Evolutionary conservation across 2,113 vertebrate species (phyloP).

Genomic region (Dipodomys ordii): DNA sequence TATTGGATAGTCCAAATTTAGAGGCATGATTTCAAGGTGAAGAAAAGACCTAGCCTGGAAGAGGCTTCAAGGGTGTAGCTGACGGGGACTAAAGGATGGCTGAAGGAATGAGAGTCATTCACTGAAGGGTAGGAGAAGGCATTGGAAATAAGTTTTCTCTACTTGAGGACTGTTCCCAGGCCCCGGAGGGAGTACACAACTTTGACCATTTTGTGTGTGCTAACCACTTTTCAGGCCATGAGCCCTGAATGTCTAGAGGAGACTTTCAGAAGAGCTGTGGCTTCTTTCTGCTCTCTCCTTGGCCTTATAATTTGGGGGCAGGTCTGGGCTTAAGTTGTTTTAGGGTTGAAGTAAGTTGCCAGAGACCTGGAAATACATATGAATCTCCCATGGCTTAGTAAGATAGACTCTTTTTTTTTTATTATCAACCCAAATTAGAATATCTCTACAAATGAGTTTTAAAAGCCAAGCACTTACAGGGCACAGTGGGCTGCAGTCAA

Average conservation of each 20-base stretch:
- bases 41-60: background rate
- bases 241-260: background rate
- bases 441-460: background rate
- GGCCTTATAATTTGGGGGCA: background rate
- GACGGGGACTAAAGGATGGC: background rate
- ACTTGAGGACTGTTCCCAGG: background rate
- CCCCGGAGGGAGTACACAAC: background rate
- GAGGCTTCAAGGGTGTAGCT: background rate
- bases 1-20: background rate
- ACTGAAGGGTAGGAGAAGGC: background rate
- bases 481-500: constrained; percentile 88
- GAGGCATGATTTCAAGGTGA: background rate
- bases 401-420: background rate
- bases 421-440: background rate
- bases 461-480: constrained; percentile 77
- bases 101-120: background rate
- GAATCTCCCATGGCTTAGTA: background rate
- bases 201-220: background rate
- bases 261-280: background rate
- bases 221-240: background rate
- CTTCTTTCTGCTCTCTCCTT: background rate
- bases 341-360: background rate
- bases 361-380: background rate
- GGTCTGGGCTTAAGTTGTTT: background rate
- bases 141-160: background rate